Evolutionary conservation across 2,113 vertebrate genomes (phyloP).

Genomic region (Thalassarche chlororhynchos): DNA sequence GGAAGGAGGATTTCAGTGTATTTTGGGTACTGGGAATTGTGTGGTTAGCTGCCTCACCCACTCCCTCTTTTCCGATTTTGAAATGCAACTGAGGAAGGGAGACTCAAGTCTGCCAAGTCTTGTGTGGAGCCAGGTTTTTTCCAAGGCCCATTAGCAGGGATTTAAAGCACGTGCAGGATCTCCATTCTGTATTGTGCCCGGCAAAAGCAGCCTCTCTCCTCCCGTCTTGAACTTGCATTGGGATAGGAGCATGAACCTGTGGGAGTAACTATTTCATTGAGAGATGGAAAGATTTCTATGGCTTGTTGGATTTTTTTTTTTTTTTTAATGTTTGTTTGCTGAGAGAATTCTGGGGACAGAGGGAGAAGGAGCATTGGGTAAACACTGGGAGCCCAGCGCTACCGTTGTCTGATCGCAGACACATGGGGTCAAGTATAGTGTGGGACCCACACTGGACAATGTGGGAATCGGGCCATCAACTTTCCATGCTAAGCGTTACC

Average conservation of each 20-base stretch:
- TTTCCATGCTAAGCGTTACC: background rate
- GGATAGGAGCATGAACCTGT: background rate
- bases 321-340: slow-evolving; percentile 23
- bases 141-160: background rate
- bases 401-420: background rate
- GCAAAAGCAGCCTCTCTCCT: background rate
- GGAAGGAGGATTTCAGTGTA: background rate
- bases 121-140: background rate
- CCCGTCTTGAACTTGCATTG: background rate
- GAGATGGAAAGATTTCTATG: background rate
- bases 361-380: background rate
- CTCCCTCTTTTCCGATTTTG: background rate
- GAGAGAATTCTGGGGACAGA: slow-evolving; percentile 22
- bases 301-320: background rate
- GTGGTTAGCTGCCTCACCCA: background rate
- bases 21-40: background rate
- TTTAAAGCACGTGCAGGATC: background rate
- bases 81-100: background rate
- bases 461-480: background rate
- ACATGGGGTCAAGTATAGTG: background rate
- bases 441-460: background rate
- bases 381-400: background rate
- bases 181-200: background rate
- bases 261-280: background rate
- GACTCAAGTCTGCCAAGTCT: background rate